Conservation (phyloP, 2,113 vertebrate species). For the Colaptes auratus region DNA sequence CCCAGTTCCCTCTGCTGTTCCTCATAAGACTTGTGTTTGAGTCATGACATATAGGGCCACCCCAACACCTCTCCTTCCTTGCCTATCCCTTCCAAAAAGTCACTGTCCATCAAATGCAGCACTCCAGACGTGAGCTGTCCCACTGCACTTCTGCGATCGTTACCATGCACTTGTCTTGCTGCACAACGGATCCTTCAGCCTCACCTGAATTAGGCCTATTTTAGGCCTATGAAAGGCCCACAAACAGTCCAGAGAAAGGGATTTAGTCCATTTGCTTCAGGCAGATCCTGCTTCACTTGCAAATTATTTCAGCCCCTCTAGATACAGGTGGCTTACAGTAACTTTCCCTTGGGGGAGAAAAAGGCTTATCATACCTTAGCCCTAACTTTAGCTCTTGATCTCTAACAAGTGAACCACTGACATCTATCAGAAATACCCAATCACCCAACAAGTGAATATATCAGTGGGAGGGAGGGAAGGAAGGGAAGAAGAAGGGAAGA, state of each 20-base stretch:
- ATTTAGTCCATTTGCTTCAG: background rate
- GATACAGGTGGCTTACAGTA: background rate
- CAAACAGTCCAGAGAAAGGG: background rate
- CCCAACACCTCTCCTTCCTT: too few species aligned
- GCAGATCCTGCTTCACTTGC: background rate
- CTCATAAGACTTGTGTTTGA: too few species aligned
- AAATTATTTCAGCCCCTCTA: background rate
- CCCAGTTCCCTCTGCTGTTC: too few species aligned
- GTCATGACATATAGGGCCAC: too few species aligned
- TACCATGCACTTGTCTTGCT: too few species aligned
- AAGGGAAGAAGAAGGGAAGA: too few species aligned
- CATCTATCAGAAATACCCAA: background rate
- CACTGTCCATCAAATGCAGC: too few species aligned
- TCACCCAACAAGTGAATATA: background rate
- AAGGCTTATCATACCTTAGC: background rate
- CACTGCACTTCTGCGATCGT: too few species aligned
- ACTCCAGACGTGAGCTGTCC: too few species aligned
- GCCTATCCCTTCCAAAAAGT: too few species aligned
- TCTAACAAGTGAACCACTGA: background rate
- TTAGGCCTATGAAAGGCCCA: background rate
- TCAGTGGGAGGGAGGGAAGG: background rate
- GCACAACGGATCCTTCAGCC: background rate
- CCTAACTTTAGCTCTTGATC: background rate
- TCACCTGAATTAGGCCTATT: background rate
- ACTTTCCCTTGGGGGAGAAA: fast-evolving